phyloP scores from a whole-genome alignment of 2,113 vertebrate species.

The Halcyon senegalensis region DNA sequence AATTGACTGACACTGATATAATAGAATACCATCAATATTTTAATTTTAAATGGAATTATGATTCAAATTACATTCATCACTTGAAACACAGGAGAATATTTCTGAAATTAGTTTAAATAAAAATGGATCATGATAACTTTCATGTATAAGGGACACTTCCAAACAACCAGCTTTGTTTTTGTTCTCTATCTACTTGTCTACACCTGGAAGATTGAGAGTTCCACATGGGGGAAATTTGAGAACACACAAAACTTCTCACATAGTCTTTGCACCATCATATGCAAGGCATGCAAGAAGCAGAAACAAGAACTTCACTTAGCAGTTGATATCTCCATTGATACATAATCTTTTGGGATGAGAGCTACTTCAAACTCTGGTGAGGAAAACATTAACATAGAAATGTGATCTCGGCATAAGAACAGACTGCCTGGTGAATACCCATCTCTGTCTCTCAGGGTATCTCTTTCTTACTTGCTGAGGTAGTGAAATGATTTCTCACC shows the following conservation, averaged over 20 bases:
- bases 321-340: neutral
- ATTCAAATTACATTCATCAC: neutral
- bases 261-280: neutral
- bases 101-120: neutral
- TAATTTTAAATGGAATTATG: conserved; percentile 16
- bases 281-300: neutral
- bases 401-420: neutral
- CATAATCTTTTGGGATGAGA: neutral
- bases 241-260: neutral
- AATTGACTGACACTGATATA: conserved; percentile 15
- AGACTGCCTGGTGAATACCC: neutral
- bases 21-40: conserved; percentile 17
- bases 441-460: neutral
- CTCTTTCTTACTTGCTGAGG: neutral
- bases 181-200: rapidly evolving
- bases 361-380: neutral
- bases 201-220: neutral
- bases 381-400: neutral
- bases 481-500: neutral
- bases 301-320: neutral
- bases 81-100: neutral
- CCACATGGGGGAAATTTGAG: neutral
- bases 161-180: neutral
- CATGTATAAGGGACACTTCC: neutral
- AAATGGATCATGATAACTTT: neutral